phyloP scores from a whole-genome alignment of 37 sponge, comb jelly and placozoan species.

The Sycon ciliatum region DNA sequence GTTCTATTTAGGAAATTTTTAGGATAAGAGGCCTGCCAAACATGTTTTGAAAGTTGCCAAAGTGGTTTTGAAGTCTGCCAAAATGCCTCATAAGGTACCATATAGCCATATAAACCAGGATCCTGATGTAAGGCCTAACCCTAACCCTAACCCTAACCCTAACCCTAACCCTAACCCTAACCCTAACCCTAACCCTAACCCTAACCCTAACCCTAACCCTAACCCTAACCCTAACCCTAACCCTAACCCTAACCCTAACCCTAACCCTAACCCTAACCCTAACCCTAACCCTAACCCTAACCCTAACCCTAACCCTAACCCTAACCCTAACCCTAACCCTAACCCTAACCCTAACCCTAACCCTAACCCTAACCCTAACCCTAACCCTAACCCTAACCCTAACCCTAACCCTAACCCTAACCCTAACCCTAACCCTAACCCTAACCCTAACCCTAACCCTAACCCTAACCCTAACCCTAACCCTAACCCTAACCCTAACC shows the following conservation, averaged over 20 bases:
- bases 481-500: constrained; percentile 20
- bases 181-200: constrained; percentile 20
- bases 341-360: constrained; percentile 20
- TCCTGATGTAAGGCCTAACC: constrained; percentile 12
- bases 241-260: constrained; percentile 20
- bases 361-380: constrained; percentile 20
- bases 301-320: constrained; percentile 20
- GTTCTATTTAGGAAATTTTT: too few relatives aligned
- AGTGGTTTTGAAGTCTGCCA: too few relatives aligned
- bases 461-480: constrained; percentile 20
- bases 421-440: constrained; percentile 20
- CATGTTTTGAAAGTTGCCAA: too few relatives aligned
- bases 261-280: constrained; percentile 20
- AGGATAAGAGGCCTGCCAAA: too few relatives aligned
- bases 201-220: constrained; percentile 20
- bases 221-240: constrained; percentile 20
- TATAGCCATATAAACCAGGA: too few relatives aligned
- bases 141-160: constrained; percentile 20
- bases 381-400: constrained; percentile 20
- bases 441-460: constrained; percentile 20
- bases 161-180: constrained; percentile 20
- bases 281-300: constrained; percentile 20
- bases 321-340: constrained; percentile 20
- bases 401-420: constrained; percentile 20
- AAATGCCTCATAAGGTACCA: too few relatives aligned